Evolutionary conservation across 2,113 vertebrate genomes (phyloP), one percentile per base, ranked within the genome.

Genomic region (Stomatorhinus ivindoensis): DNA sequence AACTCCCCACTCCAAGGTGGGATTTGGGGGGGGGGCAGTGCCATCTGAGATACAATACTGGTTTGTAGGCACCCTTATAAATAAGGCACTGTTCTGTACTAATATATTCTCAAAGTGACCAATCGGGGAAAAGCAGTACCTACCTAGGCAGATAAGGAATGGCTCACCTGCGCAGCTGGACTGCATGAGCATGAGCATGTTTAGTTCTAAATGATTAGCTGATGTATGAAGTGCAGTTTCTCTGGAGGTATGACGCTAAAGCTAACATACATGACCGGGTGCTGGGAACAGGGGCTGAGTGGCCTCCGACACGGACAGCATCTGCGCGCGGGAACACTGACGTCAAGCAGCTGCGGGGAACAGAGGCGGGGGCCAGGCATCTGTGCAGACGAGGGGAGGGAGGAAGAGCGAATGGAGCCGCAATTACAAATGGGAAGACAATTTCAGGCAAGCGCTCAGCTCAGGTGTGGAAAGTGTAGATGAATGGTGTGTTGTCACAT

Each of bases 401-500:
- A 15, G 53, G 27, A 24, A 21, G 61, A 31, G 46, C 13, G 21
- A 53, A 48, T 27, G 27, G 50, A 87, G 47, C 85, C 19, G 31
- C 24, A 94, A 93, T 92, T 94, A 94, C 92, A 93, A 93, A 94
- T 92, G 91, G 92, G 90, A 51, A 91, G 91, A 93, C 91, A 92
- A 94, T 93, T 94, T 92, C 94, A 92, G 93, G 93, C 94, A 93
- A 89, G 93, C 91, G 92, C 87, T 27, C 61, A 73, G 69, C 90
- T 73, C 90, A 83, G 83, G 84, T 61, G 84, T 90, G 91, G 92
- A 93, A 90, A 31, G 88, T 89, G 88, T 91, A 86, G 89, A 93
- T 94, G 92, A 95, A 93, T 94, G 94, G 94, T 94, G 91, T 92
- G 80, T 93, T 94, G 94, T 94, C 93, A 94, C 91, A 90, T 93